Evolutionary conservation across 2,888 invertebrate species (phyloP).

Genomic region (Parnassius smintheus): DNA sequence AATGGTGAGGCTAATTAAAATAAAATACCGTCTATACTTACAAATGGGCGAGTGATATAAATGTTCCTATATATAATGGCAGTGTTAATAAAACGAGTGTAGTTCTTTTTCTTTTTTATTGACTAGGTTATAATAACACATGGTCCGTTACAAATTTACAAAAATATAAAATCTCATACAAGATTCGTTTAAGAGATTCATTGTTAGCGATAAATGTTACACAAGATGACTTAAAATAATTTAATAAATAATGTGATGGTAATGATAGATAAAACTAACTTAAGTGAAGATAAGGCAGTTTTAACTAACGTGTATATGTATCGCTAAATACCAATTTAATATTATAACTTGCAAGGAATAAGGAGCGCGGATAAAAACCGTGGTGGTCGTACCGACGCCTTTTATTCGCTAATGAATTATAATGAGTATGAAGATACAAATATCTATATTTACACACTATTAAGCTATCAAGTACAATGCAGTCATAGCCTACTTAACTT

Average conservation of each 20-base stretch:
- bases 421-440: conserved; percentile 16
- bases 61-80: not conserved
- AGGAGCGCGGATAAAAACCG: no score
- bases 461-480: conserved; percentile 55
- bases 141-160: conserved; percentile 55
- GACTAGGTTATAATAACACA: conserved; percentile 60
- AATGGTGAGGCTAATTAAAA: no score
- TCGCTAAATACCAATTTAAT: not conserved
- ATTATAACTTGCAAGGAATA: no score
- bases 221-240: conserved; percentile 1
- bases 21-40: no score
- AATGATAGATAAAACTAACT: not conserved
- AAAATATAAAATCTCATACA: conserved; percentile 56
- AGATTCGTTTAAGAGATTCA: conserved; percentile 24
- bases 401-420: conserved; percentile 8
- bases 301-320: no score
- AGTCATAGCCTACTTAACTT: conserved; percentile 41
- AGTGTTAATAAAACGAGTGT: conserved; percentile 33
- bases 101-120: conserved; percentile 52
- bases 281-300: no score
- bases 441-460: conserved; percentile 36
- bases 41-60: no score
- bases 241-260: conserved; percentile 30
- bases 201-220: conserved; percentile 16
- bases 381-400: no score